Evolutionary conservation across 2,797 vertebrate species (phyloP).

Genomic region (Apogon hyalosoma): DNA sequence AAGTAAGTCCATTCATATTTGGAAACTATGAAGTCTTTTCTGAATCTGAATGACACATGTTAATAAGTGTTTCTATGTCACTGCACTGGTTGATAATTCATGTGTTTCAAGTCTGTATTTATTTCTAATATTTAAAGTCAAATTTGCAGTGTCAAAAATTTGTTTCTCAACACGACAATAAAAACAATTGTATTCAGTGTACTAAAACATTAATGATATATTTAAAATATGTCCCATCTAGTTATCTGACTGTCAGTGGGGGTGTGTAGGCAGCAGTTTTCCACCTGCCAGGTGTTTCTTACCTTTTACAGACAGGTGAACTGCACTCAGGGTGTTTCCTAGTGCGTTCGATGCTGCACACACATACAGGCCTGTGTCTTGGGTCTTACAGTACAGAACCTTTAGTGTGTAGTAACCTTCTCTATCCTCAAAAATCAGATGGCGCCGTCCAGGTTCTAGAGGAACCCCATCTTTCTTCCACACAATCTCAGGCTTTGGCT

Average conservation of each 20-base stretch:
- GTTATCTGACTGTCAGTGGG: background rate
- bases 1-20: too few relatives aligned
- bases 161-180: background rate
- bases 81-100: too few relatives aligned
- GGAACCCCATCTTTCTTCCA: conserved; percentile 93
- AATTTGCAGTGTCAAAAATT: too few relatives aligned
- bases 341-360: conserved; percentile 94
- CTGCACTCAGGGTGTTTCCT: conserved; percentile 94
- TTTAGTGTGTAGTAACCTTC: conserved; percentile 97
- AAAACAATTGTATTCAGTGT: background rate
- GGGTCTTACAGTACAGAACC: conserved; percentile 93
- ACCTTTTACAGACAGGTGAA: conserved; percentile 95
- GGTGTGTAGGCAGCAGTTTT: background rate
- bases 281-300: conserved; percentile 26
- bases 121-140: too few relatives aligned
- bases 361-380: conserved; percentile 92
- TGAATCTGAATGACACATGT: too few relatives aligned
- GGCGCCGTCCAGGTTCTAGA: conserved; percentile 87
- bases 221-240: background rate
- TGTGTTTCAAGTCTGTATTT: too few relatives aligned
- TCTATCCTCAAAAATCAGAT: conserved; percentile 93
- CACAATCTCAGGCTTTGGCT: conserved; percentile 95
- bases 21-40: too few relatives aligned
- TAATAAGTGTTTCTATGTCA: too few relatives aligned
- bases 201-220: background rate